These are phyloP conservation scores for Bostrychus sinensis DNA, from an alignment of 2,113 vertebrate genomes.

Conservation along the genomic window DNA sequence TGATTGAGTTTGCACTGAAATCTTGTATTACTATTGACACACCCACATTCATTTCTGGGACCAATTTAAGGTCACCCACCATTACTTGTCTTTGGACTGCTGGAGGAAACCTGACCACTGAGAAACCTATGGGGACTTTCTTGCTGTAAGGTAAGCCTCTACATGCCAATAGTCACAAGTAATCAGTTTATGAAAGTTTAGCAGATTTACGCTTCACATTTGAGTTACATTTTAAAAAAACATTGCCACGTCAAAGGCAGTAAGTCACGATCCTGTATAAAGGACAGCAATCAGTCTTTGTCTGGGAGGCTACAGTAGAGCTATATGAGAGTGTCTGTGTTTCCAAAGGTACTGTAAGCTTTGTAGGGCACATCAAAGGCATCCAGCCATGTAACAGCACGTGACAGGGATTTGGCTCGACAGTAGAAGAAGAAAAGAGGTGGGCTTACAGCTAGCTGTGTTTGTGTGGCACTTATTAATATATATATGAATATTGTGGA, in stretches of 20 bases:
- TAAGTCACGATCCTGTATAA: no score
- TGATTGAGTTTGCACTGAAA: no score
- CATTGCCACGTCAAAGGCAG: no score
- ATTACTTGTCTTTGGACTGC: background rate
- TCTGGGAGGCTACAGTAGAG: constrained; percentile 15
- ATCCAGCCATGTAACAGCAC: constrained; percentile 33
- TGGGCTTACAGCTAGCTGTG: constrained; percentile 14
- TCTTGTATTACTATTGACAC: no score
- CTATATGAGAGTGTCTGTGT: constrained; percentile 16
- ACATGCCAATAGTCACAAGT: no score
- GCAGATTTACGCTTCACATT: no score
- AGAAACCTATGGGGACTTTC: no score
- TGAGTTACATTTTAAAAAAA: no score
- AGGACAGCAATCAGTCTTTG: background rate
- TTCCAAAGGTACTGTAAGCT: constrained; percentile 28
- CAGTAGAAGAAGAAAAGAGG: constrained; percentile 15
- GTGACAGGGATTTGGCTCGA: constrained; percentile 37
- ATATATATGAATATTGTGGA: constrained; percentile 32
- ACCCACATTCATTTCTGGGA: background rate
- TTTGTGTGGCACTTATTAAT: constrained; percentile 16
- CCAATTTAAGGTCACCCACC: background rate
- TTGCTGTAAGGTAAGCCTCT: no score
- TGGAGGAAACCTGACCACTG: background rate
- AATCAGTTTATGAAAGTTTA: no score
- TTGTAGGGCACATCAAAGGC: constrained; percentile 48